These are phyloP conservation scores for Gouania willdenowi DNA, from an alignment of 2,797 vertebrate genomes.

Conservation along the genomic window DNA sequence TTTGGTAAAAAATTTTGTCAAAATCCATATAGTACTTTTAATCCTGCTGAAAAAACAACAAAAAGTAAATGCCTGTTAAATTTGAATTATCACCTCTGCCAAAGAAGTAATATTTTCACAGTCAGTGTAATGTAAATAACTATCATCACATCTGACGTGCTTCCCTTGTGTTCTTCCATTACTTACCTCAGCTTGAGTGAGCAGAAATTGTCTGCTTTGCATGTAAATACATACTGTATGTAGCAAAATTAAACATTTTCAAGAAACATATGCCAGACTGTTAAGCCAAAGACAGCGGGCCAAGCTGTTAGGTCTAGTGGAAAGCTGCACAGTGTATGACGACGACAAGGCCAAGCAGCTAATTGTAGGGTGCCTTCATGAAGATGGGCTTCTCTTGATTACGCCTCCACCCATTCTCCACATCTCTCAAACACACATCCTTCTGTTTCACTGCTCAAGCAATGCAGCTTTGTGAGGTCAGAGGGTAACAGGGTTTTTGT, in stretches of 20 bases:
- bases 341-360: constrained; percentile 64
- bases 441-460: constrained; percentile 36
- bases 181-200: too few relatives aligned
- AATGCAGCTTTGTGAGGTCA: constrained; percentile 10
- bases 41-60: too few relatives aligned
- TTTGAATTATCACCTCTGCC: too few relatives aligned
- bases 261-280: constrained; percentile 25
- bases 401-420: constrained; percentile 57
- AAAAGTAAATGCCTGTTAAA: too few relatives aligned
- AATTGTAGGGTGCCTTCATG: constrained; percentile 65
- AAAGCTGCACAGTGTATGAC: constrained; percentile 55
- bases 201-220: too few relatives aligned
- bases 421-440: constrained; percentile 47
- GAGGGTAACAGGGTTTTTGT: neutral
- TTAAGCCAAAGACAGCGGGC: constrained; percentile 12
- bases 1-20: too few relatives aligned
- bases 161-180: too few relatives aligned
- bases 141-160: too few relatives aligned
- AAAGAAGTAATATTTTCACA: too few relatives aligned
- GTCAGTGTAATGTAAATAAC: too few relatives aligned
- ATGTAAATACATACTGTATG: too few relatives aligned
- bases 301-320: constrained; percentile 41
- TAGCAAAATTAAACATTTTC: constrained; percentile 20
- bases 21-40: too few relatives aligned
- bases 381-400: constrained; percentile 63